Evolutionary conservation across 2,113 vertebrate species (phyloP), one percentile per base, ranked within the genome.

Genomic region (Solea solea): DNA sequence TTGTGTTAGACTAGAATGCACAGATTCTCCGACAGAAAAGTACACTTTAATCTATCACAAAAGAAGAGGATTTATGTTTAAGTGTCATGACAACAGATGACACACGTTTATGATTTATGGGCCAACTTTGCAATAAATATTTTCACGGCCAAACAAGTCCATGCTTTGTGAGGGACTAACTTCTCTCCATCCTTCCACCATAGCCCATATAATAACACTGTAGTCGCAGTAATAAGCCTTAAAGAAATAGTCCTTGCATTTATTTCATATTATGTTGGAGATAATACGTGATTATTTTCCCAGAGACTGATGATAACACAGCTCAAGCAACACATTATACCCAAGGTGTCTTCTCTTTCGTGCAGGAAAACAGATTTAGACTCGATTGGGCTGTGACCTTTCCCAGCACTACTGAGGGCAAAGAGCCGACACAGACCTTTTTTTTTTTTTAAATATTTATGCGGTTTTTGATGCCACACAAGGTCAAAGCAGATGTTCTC

Each of bases 401-500:
- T 90, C 53, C 57, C 9, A 45, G 66, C 69, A 73, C 67, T 51
- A 69, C 53, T 46, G 65, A 90, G 86, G 85, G 88, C 71, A 83
- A 78, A 74, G 64, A 86, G 86, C 82, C 56, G 60, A 88, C 86
- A 71, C 66, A 80, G 77, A 69, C 53, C 74, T 85, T 86, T 21
- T 42, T 42, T 42, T 42, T 72, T 21, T 59, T 59, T 85, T 86
- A 69, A 78, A 88, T 90, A 91, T 91, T 90, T 84, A 90, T 91
- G 67, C 76, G 69, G 59, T 87, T 89, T 88, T 86, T 88, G 83
- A 89, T 81, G 82, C 77, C 84, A 82, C 80, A 81, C 85, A 87
- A 91, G 89, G 89, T 90, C 81, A 81, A 78, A 87, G 84, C 79
- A 81, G 83, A 88, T 89, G 72, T 83, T 88, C 79, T 86, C 65